These are phyloP conservation scores for Crenuchus spilurus DNA, from an alignment of 2,797 vertebrate genomes.

Conservation along the genomic window DNA sequence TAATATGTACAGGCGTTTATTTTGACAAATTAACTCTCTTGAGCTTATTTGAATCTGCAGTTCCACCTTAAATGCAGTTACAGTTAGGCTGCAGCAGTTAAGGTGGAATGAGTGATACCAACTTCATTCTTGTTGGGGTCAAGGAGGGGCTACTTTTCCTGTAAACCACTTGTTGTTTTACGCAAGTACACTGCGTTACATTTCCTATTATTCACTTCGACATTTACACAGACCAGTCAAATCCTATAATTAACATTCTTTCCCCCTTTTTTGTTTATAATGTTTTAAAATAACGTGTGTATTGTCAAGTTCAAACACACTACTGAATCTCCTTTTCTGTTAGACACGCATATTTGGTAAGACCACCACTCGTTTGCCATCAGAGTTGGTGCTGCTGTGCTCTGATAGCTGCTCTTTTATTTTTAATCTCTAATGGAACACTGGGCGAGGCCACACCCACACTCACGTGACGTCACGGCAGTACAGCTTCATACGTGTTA, in stretches of 20 bases:
- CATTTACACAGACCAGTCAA: not conserved
- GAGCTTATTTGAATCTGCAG: too few species aligned
- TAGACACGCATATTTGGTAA: too few species aligned
- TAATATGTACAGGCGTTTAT: too few species aligned
- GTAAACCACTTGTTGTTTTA: not conserved
- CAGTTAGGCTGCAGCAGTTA: too few species aligned
- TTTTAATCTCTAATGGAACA: not conserved
- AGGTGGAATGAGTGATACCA: too few species aligned
- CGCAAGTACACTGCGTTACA: not conserved
- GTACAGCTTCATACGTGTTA: constrained; percentile 7
- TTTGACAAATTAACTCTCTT: too few species aligned
- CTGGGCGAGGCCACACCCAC: constrained; percentile 26
- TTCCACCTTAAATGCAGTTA: too few species aligned
- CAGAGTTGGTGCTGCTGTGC: not conserved
- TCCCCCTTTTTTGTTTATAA: not conserved
- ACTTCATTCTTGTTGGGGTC: too few species aligned
- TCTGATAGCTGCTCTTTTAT: not conserved
- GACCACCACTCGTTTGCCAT: too few species aligned
- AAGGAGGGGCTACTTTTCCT: not conserved
- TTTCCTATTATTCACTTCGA: not conserved
- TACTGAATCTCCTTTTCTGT: not conserved
- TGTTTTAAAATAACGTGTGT: not conserved
- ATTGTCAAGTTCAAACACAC: not conserved
- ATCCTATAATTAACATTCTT: not conserved
- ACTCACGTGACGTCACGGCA: not conserved